Evolutionary conservation across 2,113 vertebrate genomes (phyloP).

Genomic region (Pipra filicauda): DNA sequence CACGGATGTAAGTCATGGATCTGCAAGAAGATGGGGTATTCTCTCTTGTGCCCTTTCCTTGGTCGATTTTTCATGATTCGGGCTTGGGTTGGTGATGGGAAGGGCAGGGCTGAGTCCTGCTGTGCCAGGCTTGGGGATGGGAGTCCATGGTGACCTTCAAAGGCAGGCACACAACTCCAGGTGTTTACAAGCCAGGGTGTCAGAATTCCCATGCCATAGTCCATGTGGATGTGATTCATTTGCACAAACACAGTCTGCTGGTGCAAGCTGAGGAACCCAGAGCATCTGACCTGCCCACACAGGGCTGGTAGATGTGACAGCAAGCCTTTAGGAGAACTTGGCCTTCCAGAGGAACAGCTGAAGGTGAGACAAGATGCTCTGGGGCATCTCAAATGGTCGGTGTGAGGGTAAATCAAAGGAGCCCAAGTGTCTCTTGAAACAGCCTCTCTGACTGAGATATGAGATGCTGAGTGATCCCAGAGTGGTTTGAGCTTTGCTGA

Average conservation of each 20-base stretch:
- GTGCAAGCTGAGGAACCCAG: neutral
- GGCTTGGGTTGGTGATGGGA: neutral
- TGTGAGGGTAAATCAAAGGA: neutral
- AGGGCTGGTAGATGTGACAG: neutral
- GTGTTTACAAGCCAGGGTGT: neutral
- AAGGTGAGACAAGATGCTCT: neutral
- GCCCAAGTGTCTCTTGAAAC: neutral
- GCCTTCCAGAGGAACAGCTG: neutral
- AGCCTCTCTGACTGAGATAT: neutral
- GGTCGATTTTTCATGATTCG: neutral
- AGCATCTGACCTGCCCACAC: neutral
- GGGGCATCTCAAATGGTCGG: accelerated
- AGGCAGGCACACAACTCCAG: neutral
- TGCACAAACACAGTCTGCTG: neutral
- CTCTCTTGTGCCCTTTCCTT: neutral
- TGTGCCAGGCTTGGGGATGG: neutral
- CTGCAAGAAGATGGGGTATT: neutral
- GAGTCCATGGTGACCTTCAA: neutral
- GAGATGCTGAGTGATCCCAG: neutral
- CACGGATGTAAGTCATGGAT: conserved; percentile 83
- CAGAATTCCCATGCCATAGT: neutral
- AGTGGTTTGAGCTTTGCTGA: neutral
- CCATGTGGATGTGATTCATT: neutral
- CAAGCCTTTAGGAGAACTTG: neutral
- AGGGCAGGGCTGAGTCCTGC: neutral